These are phyloP conservation scores for Luscinia megarhynchos DNA, from an alignment of 2,797 vertebrate genomes.

Conservation along the genomic window DNA sequence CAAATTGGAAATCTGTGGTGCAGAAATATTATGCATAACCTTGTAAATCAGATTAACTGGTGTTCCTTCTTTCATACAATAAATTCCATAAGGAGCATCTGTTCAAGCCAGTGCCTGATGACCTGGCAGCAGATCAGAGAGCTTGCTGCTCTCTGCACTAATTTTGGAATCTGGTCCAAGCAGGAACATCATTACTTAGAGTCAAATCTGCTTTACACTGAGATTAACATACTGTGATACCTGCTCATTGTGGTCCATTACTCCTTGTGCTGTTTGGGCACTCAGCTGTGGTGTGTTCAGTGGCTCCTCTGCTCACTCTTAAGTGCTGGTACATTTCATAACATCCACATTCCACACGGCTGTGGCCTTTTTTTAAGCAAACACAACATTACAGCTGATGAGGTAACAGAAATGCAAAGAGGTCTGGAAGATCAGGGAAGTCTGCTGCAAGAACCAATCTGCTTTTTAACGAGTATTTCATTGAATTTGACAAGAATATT, in stretches of 20 bases:
- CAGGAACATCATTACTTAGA: conserved; percentile 50
- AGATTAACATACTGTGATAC: conserved; percentile 47
- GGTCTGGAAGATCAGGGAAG: background rate
- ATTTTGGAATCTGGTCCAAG: conserved; percentile 55
- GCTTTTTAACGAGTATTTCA: background rate
- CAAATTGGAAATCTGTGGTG: conserved; percentile 42
- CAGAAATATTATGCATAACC: conserved; percentile 47
- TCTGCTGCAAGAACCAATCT: background rate
- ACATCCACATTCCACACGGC: background rate
- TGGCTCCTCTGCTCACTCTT: background rate
- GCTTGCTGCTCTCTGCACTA: conserved; percentile 33
- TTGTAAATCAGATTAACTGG: conserved; percentile 51
- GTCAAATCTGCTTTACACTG: conserved; percentile 52
- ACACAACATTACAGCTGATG: background rate
- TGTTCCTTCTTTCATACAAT: conserved; percentile 18
- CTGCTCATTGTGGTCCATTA: conserved; percentile 32
- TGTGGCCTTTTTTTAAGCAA: background rate
- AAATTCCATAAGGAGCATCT: conserved; percentile 42
- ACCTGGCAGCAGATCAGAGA: conserved; percentile 16
- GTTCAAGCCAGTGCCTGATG: conserved; percentile 7
- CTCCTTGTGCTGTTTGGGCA: background rate
- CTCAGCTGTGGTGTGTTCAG: background rate
- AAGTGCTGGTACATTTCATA: background rate
- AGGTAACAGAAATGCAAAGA: background rate
- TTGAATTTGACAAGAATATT: background rate